phyloP scores from a whole-genome alignment of 2,888 invertebrate genomes.

The Chalcis sispes region DNA sequence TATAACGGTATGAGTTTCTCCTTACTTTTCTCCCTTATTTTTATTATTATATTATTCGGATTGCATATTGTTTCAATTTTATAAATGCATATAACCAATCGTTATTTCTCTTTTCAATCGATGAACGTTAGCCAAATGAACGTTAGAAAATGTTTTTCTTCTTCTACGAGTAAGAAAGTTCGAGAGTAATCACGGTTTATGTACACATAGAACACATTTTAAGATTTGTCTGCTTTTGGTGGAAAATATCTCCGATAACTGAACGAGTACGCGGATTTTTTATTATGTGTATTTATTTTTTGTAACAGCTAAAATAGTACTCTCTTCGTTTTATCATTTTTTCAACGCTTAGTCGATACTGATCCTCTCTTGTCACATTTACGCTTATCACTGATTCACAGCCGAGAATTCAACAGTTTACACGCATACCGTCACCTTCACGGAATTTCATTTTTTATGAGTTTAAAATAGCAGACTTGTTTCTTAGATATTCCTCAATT shows the following conservation, averaged over 20 bases:
- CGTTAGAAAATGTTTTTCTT: too few relatives aligned
- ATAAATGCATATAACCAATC: too few relatives aligned
- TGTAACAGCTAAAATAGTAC: constrained; percentile 44
- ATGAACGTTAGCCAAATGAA: too few relatives aligned
- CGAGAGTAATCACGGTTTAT: too few relatives aligned
- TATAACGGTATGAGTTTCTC: constrained; percentile 15
- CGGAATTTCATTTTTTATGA: constrained; percentile 44
- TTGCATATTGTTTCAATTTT: too few relatives aligned
- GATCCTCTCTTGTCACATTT: constrained; percentile 27
- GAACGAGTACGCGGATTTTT: constrained; percentile 14
- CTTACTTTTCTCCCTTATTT: neutral
- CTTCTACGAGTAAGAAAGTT: too few relatives aligned
- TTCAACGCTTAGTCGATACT: constrained; percentile 46
- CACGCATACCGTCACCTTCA: constrained; percentile 23
- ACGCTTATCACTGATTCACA: constrained; percentile 51
- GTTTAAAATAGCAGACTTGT: constrained; percentile 23
- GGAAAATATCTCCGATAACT: too few relatives aligned
- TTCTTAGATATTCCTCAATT: constrained; percentile 9
- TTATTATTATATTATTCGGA: too few relatives aligned
- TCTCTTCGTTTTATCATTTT: constrained; percentile 52
- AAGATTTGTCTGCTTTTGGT: constrained; percentile 7
- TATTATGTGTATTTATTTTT: constrained; percentile 44
- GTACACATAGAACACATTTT: constrained; percentile 1
- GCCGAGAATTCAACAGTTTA: constrained; percentile 13
- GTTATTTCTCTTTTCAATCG: too few relatives aligned